Evolutionary conservation across 2,888 invertebrate species (phyloP).

Genomic region (Amblyjoppa fuscipennis): DNA sequence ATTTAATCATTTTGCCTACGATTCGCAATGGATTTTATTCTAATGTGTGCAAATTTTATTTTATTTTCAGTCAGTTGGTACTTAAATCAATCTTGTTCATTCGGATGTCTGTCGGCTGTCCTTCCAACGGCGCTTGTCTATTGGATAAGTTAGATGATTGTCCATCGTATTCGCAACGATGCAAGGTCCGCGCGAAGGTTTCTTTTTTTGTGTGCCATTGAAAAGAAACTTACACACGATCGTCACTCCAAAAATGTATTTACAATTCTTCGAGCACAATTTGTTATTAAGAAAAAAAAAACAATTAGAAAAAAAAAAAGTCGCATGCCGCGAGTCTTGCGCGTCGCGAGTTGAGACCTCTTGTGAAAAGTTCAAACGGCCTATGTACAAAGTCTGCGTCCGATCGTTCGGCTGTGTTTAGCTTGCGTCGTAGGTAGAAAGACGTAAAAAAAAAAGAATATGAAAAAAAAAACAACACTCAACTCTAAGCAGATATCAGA

Average conservation of each 20-base stretch:
- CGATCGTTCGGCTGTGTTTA: conserved; percentile 44
- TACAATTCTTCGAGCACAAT: background rate
- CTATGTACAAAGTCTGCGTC: conserved; percentile 57
- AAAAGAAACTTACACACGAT: background rate
- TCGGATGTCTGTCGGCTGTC: too few relatives aligned
- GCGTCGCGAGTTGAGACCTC: background rate
- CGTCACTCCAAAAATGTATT: background rate
- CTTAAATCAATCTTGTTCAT: too few relatives aligned
- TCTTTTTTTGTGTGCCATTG: background rate
- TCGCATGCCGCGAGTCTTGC: background rate
- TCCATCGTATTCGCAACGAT: too few relatives aligned
- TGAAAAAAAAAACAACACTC: background rate
- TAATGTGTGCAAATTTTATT: too few relatives aligned
- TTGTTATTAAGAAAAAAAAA: background rate
- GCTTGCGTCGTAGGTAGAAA: conserved; percentile 10
- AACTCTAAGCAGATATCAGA: background rate
- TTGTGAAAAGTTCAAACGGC: conserved; percentile 46
- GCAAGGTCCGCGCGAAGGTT: background rate
- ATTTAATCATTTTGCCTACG: too few relatives aligned
- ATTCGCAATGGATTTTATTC: too few relatives aligned
- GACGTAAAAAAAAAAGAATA: background rate
- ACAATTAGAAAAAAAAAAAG: background rate
- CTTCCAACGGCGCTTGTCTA: too few relatives aligned
- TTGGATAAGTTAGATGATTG: too few relatives aligned
- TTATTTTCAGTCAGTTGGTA: too few relatives aligned